Evolutionary conservation across 2,888 invertebrate genomes (phyloP).

Genomic region (Hemicrepidius hirtus): DNA sequence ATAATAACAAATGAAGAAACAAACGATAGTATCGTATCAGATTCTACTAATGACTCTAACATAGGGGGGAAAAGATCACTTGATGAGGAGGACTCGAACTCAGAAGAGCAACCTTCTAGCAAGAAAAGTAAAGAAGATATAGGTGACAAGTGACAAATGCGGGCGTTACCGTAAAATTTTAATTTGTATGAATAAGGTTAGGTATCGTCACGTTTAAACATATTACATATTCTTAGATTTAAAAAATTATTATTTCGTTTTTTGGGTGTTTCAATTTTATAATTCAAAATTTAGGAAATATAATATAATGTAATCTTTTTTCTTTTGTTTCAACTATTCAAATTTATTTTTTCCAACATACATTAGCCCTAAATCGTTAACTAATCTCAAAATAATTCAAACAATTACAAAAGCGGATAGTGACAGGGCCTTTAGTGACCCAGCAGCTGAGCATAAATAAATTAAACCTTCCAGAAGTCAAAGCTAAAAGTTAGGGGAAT

Average conservation of each 20-base stretch:
- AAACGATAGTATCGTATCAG: slow-evolving; percentile 73
- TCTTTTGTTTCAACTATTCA: too few relatives aligned
- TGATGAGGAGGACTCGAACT: slow-evolving; percentile 68
- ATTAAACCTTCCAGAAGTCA: too few relatives aligned
- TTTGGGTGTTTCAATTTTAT: slow-evolving; percentile 43
- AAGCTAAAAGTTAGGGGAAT: too few relatives aligned
- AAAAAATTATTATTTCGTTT: slow-evolving; percentile 33
- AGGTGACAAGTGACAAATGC: slow-evolving; percentile 74
- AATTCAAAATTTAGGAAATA: slow-evolving; percentile 1
- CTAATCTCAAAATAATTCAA: too few relatives aligned
- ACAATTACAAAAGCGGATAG: too few relatives aligned
- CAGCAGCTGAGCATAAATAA: too few relatives aligned
- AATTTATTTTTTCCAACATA: too few relatives aligned
- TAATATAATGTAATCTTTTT: too few relatives aligned
- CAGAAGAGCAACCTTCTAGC: slow-evolving; percentile 72
- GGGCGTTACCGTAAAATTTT: slow-evolving; percentile 57
- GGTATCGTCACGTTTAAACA: slow-evolving; percentile 53
- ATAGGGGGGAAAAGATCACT: slow-evolving; percentile 65
- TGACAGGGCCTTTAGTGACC: too few relatives aligned
- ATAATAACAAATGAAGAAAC: slow-evolving; percentile 74
- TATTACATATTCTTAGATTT: slow-evolving; percentile 47
- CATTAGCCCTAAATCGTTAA: too few relatives aligned
- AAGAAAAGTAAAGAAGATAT: slow-evolving; percentile 73
- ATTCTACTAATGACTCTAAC: slow-evolving; percentile 71
- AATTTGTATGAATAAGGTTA: slow-evolving; percentile 51